phyloP scores from a whole-genome alignment of 2,797 vertebrate species.

The Aythya fuligula region DNA sequence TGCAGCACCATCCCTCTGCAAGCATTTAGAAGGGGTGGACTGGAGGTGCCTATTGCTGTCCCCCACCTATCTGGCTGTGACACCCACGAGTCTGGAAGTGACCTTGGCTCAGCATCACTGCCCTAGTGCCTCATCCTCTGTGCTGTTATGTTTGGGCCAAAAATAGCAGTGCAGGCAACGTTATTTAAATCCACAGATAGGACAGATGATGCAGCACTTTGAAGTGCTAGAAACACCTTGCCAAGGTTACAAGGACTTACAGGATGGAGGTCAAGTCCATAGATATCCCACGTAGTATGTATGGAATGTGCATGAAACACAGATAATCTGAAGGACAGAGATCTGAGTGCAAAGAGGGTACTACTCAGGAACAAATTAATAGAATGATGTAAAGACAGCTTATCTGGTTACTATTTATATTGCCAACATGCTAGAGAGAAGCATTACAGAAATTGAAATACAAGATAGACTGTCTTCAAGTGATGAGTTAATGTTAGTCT shows the following conservation, averaged over 20 bases:
- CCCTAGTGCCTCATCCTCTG: not conserved
- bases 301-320: not conserved
- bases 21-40: not conserved
- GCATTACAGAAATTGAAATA: not conserved
- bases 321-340: not conserved
- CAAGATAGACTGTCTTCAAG: not conserved
- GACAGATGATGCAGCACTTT: constrained; percentile 8
- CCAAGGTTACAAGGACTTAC: not conserved
- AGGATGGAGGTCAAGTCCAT: not conserved
- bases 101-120: not conserved
- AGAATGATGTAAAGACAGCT: not conserved
- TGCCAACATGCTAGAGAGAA: not conserved
- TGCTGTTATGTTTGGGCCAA: not conserved
- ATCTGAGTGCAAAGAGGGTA: not conserved
- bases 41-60: rapidly evolving
- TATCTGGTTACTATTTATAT: not conserved
- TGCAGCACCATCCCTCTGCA: not conserved
- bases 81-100: not conserved
- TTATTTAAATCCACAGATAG: not conserved
- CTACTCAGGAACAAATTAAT: not conserved
- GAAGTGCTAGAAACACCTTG: not conserved
- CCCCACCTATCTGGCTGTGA: not conserved
- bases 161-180: constrained; percentile 4
- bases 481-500: not conserved
- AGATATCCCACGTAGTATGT: not conserved